Base-by-base conservation (phyloP, 1,140 invertebrate species). In the Mamestra configurata region DNA sequence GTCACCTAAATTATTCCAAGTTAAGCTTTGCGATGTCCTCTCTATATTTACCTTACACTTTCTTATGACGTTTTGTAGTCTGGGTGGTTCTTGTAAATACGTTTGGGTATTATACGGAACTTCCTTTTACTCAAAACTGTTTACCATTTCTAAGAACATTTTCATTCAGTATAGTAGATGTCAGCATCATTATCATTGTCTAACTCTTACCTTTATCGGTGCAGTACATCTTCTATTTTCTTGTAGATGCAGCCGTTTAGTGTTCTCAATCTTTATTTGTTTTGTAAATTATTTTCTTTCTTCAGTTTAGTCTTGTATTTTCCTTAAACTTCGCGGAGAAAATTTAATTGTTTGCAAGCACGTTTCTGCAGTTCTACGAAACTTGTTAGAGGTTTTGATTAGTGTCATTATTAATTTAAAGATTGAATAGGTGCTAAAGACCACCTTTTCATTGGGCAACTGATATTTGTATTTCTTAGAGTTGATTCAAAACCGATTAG, bases 31-130 rank as follows among this genome's bases (percentile, higher is more conserved):
- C 59, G 61, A 66, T 66, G 73, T 57, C 77, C 85, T 84, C 57
- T 88, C 89, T 92, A 92, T 91, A 92, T 92, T 92, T 90, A 89
- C 84, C 24, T 46, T 76, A 70, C 82, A 43, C 46, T 81, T 72
- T 61, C 57, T 57, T 76, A 79, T 84, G 88, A 91, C 87, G 88
- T 90, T 91, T 93, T 90, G 85, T 66, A 70, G 88, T 90, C 87
- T 93, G 90, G 90, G 90, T 93, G 90, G 90, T 79, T 85, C 82
- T 82, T 84, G 78, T 80, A 61, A 80, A 61, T 81, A 70, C 68
- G 80, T 53, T 68, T 35, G 80, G 20, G 66, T 68, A 86, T n/a
- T 70, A 84, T 79, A 88, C 79, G 79, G 20, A 11, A 1, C 22
- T 27, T 11, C 5, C 70, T 82, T 79, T 13, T 7, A 37, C 11